These are phyloP conservation scores for Epizoanthus fatuus DNA, from an alignment of 92 coral and sea anemone species.

Conservation along the genomic window DNA sequence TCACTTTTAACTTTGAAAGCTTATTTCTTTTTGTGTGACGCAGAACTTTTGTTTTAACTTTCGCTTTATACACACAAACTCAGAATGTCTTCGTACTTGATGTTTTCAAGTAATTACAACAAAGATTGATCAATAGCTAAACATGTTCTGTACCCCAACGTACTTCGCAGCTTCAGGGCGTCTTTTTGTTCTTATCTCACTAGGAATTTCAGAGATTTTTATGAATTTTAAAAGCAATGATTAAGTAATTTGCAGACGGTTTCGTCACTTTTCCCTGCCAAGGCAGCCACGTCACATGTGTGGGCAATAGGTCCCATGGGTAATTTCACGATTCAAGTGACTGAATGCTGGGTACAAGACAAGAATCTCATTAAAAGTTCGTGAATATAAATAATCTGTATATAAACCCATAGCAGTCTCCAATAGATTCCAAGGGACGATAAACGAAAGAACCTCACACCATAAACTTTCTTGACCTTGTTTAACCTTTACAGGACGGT, in stretches of 20 bases:
- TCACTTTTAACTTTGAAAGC: background rate
- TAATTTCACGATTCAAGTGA: background rate
- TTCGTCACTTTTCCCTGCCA: conserved; percentile 31
- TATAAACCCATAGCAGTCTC: background rate
- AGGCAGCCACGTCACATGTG: conserved; percentile 93
- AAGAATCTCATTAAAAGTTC: background rate
- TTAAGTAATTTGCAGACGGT: background rate
- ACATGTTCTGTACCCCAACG: background rate
- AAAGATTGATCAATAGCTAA: conserved; percentile 33
- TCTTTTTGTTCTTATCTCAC: conserved; percentile 23
- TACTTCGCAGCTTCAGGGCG: conserved; percentile 21
- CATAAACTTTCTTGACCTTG: too few species aligned
- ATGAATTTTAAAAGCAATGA: conserved; percentile 6
- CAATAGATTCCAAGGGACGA: too few species aligned
- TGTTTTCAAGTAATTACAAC: conserved; percentile 29
- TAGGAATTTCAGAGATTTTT: conserved; percentile 15
- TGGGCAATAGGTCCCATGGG: background rate
- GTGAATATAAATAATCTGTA: background rate
- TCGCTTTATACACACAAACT: conserved; percentile 6
- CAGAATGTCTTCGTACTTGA: background rate
- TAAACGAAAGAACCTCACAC: too few species aligned
- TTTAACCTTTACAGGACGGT: background rate
- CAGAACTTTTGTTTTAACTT: background rate
- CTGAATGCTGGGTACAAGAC: too few species aligned
- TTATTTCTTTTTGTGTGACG: background rate